A percentile compares a stretch with the other conserved stretches of the same genome.
phyloP scores from a whole-genome alignment of 92 coral and sea anemone species.

The Diadumene lineata region DNA sequence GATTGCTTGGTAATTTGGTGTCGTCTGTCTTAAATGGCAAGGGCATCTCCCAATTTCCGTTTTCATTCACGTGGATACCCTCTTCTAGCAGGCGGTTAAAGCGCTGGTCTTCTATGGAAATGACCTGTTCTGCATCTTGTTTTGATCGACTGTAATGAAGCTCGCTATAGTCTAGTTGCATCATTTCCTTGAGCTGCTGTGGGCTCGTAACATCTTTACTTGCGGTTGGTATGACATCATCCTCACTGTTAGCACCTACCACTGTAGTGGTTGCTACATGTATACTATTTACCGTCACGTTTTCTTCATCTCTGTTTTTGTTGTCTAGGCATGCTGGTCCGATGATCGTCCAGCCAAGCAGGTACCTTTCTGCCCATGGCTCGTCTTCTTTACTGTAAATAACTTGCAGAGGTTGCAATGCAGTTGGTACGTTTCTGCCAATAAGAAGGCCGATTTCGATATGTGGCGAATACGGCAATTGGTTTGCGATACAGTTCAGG shows the following conservation, averaged over 20 bases:
- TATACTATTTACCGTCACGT: neutral
- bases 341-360: conserved; percentile 26
- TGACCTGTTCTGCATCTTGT: conserved; percentile 24
- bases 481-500: conserved; percentile 7
- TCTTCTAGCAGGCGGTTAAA: conserved; percentile 51
- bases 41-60: conserved; percentile 74
- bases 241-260: neutral
- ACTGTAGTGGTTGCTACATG: neutral
- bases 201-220: neutral
- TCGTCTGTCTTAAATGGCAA: conserved; percentile 46
- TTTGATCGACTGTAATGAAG: neutral
- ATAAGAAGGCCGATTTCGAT: conserved; percentile 21
- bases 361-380: conserved; percentile 32
- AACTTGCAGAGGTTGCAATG: conserved; percentile 18
- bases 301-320: neutral
- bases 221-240: neutral
- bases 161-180: neutral
- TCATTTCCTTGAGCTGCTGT: neutral
- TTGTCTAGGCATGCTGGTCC: conserved; percentile 32
- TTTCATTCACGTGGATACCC: conserved; percentile 47
- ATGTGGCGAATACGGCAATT: conserved; percentile 12
- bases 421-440: conserved; percentile 33
- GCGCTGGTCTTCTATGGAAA: conserved; percentile 45
- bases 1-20: conserved; percentile 61
- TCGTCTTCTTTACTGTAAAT: conserved; percentile 26